These are phyloP conservation scores for Xerus inauris DNA, from an alignment of 2,113 vertebrate species.

Conservation along the genomic window DNA sequence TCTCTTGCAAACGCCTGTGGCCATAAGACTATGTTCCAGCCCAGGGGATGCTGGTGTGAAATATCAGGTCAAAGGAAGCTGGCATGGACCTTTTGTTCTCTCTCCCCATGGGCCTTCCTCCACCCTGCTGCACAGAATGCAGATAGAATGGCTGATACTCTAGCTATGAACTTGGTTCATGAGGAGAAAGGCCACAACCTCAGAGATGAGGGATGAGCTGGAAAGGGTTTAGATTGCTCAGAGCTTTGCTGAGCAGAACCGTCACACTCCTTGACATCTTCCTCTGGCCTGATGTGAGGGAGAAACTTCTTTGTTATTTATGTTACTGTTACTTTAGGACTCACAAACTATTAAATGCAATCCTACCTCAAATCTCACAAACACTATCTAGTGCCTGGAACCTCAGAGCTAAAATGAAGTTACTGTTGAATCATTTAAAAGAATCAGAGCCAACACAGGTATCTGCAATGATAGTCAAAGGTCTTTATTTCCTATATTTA, in stretches of 20 bases:
- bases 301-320: background rate
- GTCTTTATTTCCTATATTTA: slow-evolving; percentile 87
- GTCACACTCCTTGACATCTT: background rate
- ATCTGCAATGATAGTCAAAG: slow-evolving; percentile 86
- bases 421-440: background rate
- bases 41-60: background rate
- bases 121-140: background rate
- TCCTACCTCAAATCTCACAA: background rate
- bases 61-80: background rate
- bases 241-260: background rate
- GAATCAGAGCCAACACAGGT: slow-evolving; percentile 68
- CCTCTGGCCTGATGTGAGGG: background rate
- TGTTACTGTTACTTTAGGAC: background rate
- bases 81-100: background rate
- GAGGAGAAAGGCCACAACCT: background rate
- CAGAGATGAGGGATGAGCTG: background rate
- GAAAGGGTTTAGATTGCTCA: background rate
- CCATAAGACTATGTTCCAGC: background rate
- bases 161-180: background rate
- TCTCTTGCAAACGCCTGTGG: background rate
- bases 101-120: background rate
- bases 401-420: background rate
- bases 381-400: background rate
- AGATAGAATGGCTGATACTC: background rate
- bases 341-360: background rate